phyloP scores from a whole-genome alignment of 2,888 invertebrate species.

The Polylopha cassiicola region DNA sequence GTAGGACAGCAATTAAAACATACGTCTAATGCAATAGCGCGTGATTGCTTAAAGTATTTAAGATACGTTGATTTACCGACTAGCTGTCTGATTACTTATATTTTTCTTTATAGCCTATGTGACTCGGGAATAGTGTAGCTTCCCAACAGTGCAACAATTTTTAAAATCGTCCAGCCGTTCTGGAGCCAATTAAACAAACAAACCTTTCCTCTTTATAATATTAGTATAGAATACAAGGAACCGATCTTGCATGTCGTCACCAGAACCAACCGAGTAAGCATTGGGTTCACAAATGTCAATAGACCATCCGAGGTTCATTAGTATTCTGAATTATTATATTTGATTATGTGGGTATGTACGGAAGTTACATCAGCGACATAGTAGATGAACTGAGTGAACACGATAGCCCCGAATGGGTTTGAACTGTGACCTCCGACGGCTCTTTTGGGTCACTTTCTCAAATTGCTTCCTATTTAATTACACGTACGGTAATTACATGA shows the following conservation, averaged over 20 bases:
- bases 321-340: conserved; percentile 20
- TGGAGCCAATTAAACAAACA: too few relatives aligned
- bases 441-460: conserved; percentile 32
- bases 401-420: conserved; percentile 29
- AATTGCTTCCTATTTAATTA: conserved; percentile 16
- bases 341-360: conserved; percentile 22
- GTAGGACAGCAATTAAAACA: too few relatives aligned
- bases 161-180: too few relatives aligned
- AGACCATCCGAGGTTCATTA: conserved; percentile 18
- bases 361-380: conserved; percentile 30
- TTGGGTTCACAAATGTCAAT: conserved; percentile 17
- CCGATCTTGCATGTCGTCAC: conserved; percentile 9
- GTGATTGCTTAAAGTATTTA: neutral
- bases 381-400: conserved; percentile 19
- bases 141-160: too few relatives aligned
- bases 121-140: too few relatives aligned
- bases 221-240: conserved; percentile 2
- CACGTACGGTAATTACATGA: conserved; percentile 12
- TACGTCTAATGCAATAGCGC: neutral
- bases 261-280: conserved; percentile 17
- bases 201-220: too few relatives aligned
- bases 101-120: too few relatives aligned
- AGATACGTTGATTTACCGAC: too few relatives aligned
- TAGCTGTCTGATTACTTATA: too few relatives aligned
- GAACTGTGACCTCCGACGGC: conserved; percentile 37